Conservation (phyloP, 1,140 invertebrate genomes). For the Cardiocondyla obscurior region DNA sequence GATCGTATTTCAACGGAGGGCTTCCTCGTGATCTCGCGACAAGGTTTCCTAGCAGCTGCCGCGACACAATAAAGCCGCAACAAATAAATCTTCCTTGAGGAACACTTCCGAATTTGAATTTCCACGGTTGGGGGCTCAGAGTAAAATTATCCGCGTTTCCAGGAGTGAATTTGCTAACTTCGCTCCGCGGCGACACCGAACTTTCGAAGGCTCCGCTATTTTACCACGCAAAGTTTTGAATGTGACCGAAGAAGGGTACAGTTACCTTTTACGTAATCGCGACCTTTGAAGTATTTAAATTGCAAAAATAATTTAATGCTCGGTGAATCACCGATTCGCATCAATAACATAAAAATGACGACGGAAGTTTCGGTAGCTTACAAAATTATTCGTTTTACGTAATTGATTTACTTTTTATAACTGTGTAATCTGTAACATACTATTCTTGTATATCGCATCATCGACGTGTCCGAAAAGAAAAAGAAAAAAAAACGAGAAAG, state of each 20-base stretch:
- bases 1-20: slow-evolving; percentile 30
- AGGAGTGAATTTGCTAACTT: slow-evolving; percentile 54
- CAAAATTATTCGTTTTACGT: not conserved
- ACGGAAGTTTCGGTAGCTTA: not conserved
- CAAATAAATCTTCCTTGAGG: slow-evolving; percentile 49
- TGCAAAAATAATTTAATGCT: slow-evolving; percentile 32
- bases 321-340: not conserved
- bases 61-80: slow-evolving; percentile 45
- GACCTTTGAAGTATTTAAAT: slow-evolving; percentile 37
- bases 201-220: slow-evolving; percentile 42
- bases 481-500: not conserved
- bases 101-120: slow-evolving; percentile 53
- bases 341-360: slow-evolving; percentile 23
- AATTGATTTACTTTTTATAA: too few species aligned
- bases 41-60: slow-evolving; percentile 24
- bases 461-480: not conserved
- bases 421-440: not conserved
- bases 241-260: slow-evolving; percentile 41
- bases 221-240: slow-evolving; percentile 44
- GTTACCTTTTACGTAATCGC: slow-evolving; percentile 39
- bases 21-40: slow-evolving; percentile 14
- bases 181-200: slow-evolving; percentile 24
- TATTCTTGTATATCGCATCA: not conserved
- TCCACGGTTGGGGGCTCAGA: slow-evolving; percentile 25
- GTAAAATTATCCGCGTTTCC: slow-evolving; percentile 50